Conservation (phyloP, 1,140 invertebrate species). For the Listronotus bonariensis region DNA sequence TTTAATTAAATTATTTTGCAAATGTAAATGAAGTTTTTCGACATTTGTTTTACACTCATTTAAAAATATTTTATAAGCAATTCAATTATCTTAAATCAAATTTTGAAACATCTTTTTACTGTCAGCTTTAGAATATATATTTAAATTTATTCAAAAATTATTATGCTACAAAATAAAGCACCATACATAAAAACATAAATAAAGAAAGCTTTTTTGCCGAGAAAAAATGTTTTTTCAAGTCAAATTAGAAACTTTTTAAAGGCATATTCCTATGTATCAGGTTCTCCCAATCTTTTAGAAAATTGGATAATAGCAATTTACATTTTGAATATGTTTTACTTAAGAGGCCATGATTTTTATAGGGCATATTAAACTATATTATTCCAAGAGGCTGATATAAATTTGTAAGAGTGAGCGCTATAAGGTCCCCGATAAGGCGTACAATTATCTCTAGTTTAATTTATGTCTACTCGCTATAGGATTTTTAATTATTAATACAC, state of each 20-base stretch:
- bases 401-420: too few relatives aligned
- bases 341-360: background rate
- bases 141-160: conserved; percentile 18
- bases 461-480: too few relatives aligned
- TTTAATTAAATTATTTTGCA: too few relatives aligned
- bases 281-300: conserved; percentile 9
- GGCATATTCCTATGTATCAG: conserved; percentile 8
- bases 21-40: too few relatives aligned
- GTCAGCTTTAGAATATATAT: conserved; percentile 19
- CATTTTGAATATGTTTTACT: conserved; percentile 1
- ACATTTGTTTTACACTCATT: too few relatives aligned
- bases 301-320: conserved; percentile 20
- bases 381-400: too few relatives aligned
- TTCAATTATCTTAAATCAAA: too few relatives aligned
- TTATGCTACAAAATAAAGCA: conserved; percentile 1
- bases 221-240: conserved; percentile 25
- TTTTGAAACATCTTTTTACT: conserved; percentile 6
- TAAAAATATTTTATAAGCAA: too few relatives aligned
- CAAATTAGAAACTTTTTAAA: conserved; percentile 27
- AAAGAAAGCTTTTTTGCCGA: background rate
- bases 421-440: too few relatives aligned
- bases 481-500: too few relatives aligned
- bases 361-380: too few relatives aligned
- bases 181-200: conserved; percentile 14
- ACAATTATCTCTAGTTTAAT: too few relatives aligned